Conservation (phyloP, 2,113 vertebrate species). For the Mastomys coucha region DNA sequence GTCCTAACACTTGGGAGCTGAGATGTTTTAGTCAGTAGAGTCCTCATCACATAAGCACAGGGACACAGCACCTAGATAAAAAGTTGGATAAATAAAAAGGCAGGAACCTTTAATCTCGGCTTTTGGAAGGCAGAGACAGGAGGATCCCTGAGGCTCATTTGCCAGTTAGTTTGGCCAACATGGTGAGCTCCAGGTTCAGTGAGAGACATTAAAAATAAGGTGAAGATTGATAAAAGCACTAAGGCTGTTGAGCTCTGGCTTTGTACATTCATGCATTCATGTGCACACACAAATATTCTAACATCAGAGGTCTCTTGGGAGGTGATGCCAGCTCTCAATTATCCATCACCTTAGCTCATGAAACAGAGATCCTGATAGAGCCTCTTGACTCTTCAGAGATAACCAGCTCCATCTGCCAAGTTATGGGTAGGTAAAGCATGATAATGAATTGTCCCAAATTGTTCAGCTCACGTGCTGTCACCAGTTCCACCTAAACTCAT, state of each 20-base stretch:
- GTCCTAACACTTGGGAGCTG: not conserved
- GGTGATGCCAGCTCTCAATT: not conserved
- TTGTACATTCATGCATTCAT: too few species aligned
- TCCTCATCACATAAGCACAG: not conserved
- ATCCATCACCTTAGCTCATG: conserved; percentile 18
- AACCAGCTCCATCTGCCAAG: not conserved
- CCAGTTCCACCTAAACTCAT: not conserved
- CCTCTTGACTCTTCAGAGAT: not conserved
- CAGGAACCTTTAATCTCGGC: not conserved
- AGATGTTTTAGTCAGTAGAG: not conserved
- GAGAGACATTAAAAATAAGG: not conserved
- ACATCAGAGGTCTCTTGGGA: not conserved
- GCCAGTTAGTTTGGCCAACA: not conserved
- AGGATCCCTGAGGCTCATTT: not conserved
- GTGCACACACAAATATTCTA: not conserved
- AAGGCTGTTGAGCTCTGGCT: not conserved
- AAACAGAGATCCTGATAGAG: not conserved
- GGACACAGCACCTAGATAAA: not conserved
- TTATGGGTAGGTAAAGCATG: not conserved
- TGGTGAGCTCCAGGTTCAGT: not conserved
- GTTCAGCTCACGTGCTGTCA: not conserved
- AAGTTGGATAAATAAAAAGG: not conserved
- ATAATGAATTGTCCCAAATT: not conserved
- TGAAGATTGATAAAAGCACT: not conserved
- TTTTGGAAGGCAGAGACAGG: not conserved